These are phyloP conservation scores for Larimichthys polyactis DNA, from an alignment of 2,113 vertebrate species.

Conservation along the genomic window DNA sequence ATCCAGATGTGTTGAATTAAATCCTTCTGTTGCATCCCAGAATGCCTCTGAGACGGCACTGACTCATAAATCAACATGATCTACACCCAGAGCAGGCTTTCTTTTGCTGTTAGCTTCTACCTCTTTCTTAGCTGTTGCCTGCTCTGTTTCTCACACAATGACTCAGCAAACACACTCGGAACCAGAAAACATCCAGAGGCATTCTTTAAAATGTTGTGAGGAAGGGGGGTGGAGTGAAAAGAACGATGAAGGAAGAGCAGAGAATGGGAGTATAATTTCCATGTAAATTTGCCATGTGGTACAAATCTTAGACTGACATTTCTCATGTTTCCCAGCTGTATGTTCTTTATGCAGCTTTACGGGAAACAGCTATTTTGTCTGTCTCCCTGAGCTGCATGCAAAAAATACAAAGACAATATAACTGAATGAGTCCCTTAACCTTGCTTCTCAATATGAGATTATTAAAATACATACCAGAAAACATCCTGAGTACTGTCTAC, in stretches of 20 bases:
- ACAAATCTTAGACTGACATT: slow-evolving; percentile 64
- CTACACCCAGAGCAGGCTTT: slow-evolving; percentile 54
- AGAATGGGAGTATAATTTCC: slow-evolving; percentile 52
- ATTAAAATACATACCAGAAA: background rate
- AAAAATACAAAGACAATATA: slow-evolving; percentile 11
- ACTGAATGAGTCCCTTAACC: background rate
- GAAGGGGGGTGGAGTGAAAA: background rate
- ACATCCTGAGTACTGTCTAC: background rate
- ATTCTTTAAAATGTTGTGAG: slow-evolving; percentile 24
- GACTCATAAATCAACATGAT: slow-evolving; percentile 75
- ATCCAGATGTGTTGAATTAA: slow-evolving; percentile 79
- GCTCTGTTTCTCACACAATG: slow-evolving; percentile 53
- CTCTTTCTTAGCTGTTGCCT: slow-evolving; percentile 27
- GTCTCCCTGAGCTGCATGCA: slow-evolving; percentile 16
- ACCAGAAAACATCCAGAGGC: slow-evolving; percentile 20
- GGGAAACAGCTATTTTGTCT: slow-evolving; percentile 23
- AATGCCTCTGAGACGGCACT: slow-evolving; percentile 56
- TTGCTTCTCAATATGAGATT: background rate
- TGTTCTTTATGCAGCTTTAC: slow-evolving; percentile 52
- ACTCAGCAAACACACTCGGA: slow-evolving; percentile 68
- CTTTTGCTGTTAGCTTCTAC: slow-evolving; percentile 39
- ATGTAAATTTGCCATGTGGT: slow-evolving; percentile 70
- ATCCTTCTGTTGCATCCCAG: slow-evolving; percentile 67
- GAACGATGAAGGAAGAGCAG: slow-evolving; percentile 12
- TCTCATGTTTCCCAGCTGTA: slow-evolving; percentile 51